Base-by-base conservation (phyloP, 2,888 invertebrate species). In the Calliphora vomitoria region DNA sequence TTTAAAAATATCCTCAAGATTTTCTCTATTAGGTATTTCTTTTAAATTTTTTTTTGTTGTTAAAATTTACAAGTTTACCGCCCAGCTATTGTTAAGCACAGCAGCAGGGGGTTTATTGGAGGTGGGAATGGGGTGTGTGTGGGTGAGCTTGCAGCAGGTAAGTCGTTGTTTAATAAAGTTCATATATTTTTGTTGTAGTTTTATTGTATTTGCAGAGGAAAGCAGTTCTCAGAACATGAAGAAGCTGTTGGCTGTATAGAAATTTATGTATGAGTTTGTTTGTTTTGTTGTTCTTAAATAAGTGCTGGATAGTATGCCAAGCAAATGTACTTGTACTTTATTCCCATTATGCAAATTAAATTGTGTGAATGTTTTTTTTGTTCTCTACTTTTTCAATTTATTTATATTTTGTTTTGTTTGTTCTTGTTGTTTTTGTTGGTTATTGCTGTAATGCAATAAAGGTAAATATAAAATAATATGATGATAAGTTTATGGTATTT, bases 281-380 rank as follows among this genome's bases (percentile, higher is more conserved):
- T 47, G 13, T 13, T 35, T 64, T 31, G 69, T 55, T 66, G 44
- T 53, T 35, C n/a, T n/a, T 15, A 41, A 60, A 60, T n/a, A 58
- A 44, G 20, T 50, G 44, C 35, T n/a, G 60, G 31, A 31, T 31
- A 60, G 20, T 20, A 44, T 13, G 6, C 47, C 55, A 55, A 35
- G 47, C 18, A 50, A 74, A 72, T 72, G 44, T 55, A n/a, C 25
- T 82, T 78, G 78, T 71, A 62, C 75, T 88, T 90, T 91, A 89
- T 91, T 91, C 89, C 91, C 91, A 91, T 91, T 91, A 91, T 91
- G 91, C 89, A 91, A 92, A 92, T 91, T 91, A 91, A 92, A 91
- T 91, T 91, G 91, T 90, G 90, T 90, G 89, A 89, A 90, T 90
- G 64, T 66, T 66, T 47, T 15, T 91, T 90, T 89, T 90, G 89